Conservation (phyloP, 2,113 vertebrate genomes). For the Limanda limanda region DNA sequence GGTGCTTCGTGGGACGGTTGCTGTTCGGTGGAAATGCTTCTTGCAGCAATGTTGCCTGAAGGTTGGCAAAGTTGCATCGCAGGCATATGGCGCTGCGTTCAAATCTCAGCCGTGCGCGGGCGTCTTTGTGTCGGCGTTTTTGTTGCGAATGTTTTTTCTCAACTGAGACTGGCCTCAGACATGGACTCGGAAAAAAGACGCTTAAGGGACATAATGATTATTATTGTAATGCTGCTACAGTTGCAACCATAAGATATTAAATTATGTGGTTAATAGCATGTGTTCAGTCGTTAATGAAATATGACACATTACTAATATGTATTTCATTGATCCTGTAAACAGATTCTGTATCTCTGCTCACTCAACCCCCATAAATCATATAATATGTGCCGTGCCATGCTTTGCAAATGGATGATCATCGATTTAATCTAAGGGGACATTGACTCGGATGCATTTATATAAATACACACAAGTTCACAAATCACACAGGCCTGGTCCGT, state of each 20-base stretch:
- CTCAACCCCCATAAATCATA: conserved; percentile 12
- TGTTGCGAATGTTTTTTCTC: neutral
- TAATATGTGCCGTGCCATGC: neutral
- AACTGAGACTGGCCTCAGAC: neutral
- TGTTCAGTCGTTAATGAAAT: conserved; percentile 20
- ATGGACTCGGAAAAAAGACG: too few relatives aligned
- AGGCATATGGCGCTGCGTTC: neutral
- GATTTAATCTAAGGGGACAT: conserved; percentile 13
- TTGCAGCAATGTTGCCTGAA: neutral
- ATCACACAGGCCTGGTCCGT: conserved; percentile 17
- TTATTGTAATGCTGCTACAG: neutral
- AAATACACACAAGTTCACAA: conserved; percentile 18
- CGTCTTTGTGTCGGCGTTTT: neutral
- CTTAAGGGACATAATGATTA: neutral
- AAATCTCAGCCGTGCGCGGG: neutral
- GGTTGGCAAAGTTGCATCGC: neutral
- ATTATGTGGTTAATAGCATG: neutral
- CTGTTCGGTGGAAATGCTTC: neutral
- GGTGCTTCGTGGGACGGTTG: neutral
- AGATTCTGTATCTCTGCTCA: conserved; percentile 15
- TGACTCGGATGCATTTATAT: conserved; percentile 26
- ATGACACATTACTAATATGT: conserved; percentile 17
- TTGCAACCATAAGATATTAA: neutral
- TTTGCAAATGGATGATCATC: conserved; percentile 19
- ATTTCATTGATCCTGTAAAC: conserved; percentile 26